phyloP scores from a whole-genome alignment of 2,113 vertebrate species.

The Edolisoma coerulescens region DNA sequence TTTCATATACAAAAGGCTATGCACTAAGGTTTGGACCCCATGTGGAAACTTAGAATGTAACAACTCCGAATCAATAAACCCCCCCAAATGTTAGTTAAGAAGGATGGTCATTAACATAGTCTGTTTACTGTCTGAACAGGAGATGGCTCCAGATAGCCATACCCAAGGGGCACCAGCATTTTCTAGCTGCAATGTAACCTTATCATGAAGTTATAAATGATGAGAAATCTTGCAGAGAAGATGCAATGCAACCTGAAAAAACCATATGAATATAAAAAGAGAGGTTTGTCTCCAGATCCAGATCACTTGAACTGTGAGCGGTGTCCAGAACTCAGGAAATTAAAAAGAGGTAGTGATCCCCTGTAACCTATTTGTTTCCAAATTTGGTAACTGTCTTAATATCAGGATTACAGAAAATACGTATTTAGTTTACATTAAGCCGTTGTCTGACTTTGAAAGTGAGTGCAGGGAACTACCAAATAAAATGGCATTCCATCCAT shows the following conservation, averaged over 20 bases:
- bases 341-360: neutral
- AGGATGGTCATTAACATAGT: neutral
- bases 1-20: neutral
- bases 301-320: neutral
- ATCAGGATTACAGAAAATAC: neutral
- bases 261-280: neutral
- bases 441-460: neutral
- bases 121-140: conserved; percentile 55
- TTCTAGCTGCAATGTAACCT: neutral
- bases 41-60: neutral
- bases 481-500: neutral
- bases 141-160: conserved; percentile 57
- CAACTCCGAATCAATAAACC: neutral
- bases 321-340: neutral
- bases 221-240: neutral
- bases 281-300: neutral
- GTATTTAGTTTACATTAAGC: neutral
- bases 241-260: neutral
- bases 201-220: neutral
- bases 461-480: neutral
- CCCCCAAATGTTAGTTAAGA: neutral
- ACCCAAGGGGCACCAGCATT: conserved; percentile 18
- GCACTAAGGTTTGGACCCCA: neutral
- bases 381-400: neutral
- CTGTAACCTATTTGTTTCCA: neutral